These are phyloP conservation scores for Poeciliopsis paucimaculata DNA, from an alignment of 2,797 vertebrate genomes.

Conservation along the genomic window DNA sequence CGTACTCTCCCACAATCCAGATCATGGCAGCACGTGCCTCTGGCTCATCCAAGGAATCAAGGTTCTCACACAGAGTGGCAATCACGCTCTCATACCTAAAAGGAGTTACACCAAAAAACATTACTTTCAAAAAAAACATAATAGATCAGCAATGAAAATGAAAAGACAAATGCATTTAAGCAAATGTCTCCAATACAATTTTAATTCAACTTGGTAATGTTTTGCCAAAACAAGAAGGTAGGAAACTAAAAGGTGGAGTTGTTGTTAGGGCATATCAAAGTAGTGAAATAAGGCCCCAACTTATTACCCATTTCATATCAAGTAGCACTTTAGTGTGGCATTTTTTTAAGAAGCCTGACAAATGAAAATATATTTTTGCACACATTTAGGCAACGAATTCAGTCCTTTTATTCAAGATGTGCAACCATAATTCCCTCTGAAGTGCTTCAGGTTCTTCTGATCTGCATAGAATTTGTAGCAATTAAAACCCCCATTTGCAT, in stretches of 20 bases:
- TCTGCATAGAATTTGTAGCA: slow-evolving; percentile 31
- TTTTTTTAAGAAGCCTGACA: slow-evolving; percentile 26
- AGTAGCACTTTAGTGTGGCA: not conserved
- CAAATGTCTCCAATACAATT: not conserved
- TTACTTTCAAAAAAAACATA: slow-evolving; percentile 3
- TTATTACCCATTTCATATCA: not conserved
- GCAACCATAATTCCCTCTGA: slow-evolving; percentile 10
- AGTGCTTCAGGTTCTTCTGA: slow-evolving; percentile 10
- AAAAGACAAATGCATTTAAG: not conserved
- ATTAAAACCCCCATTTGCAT: slow-evolving; percentile 27
- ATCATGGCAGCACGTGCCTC: slow-evolving; percentile 99
- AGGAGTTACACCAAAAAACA: slow-evolving; percentile 19
- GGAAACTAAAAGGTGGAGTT: not conserved
- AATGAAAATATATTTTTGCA: slow-evolving; percentile 30
- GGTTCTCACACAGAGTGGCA: slow-evolving; percentile 96
- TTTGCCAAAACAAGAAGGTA: not conserved
- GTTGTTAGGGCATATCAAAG: not conserved
- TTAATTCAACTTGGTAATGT: not conserved
- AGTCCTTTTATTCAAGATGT: not conserved
- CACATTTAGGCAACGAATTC: not conserved
- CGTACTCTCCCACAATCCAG: slow-evolving; percentile 99
- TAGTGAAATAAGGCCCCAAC: slow-evolving; percentile 1
- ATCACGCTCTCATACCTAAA: slow-evolving; percentile 97
- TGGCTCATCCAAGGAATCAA: slow-evolving; percentile 97
- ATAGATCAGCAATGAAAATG: not conserved